Evolutionary conservation across 1,140 invertebrate genomes (phyloP), one percentile per base, ranked within the genome.

Genomic region (Eupristina koningsbergeri): DNA sequence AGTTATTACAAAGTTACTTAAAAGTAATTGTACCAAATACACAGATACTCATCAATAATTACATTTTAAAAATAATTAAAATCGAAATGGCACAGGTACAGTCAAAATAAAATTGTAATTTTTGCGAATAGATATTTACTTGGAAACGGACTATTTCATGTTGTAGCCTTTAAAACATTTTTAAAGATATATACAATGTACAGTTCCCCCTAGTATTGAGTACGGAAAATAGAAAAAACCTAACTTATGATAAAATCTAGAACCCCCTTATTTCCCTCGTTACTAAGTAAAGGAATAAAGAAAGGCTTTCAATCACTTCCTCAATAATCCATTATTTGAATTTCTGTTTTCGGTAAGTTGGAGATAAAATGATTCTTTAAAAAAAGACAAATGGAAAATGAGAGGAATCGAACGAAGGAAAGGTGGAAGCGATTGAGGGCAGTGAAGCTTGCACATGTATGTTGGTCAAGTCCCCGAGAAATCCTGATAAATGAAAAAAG

Each of bases 401-500:
- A 80, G 58, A 82, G 71, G 64, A 80, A 80, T 69, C 71, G 39
- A 80, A 47, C 81, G 63, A 77, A 63, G 74, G 71, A 36, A n/a
- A 84, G 75, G 47, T 19, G 19, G 15, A 41, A 47, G 41, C 26
- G 61, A 83, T 31, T 58, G 77, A 47, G 77, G 50, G 47, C 74
- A 64, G 53, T 50, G 78, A 84, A 45, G 77, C 77, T 53, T 64
- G 31, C 41, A 13, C 11, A n/a, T 45, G 9, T 26, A 26, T 58
- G 47, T 13, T 75, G 84, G 84, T 81, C 84, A 85, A 81, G 73
- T 77, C 74, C 13, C 63, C 47, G 64, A 39, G 58, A 85, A 81
- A 85, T 85, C 73, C 64, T 85, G 79, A 81, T 85, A 85, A 85
- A 85, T 85, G 84, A 85, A 85, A 81, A 81, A 77, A 50, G 36